These are phyloP conservation scores for Lasaia peninsularis DNA, from an alignment of 1,140 invertebrate genomes.

Conservation along the genomic window DNA sequence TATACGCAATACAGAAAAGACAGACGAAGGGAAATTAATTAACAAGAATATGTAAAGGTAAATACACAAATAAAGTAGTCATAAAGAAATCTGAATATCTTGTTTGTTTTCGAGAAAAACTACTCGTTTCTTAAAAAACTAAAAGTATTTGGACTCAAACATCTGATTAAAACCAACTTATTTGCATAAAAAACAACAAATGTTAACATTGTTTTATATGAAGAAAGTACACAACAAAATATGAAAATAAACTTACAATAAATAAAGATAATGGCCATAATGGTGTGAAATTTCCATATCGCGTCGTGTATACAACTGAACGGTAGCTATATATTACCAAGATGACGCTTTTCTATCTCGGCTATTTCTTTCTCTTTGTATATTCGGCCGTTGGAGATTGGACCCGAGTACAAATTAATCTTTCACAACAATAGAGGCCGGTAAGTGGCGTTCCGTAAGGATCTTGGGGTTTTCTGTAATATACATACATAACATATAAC, in stretches of 20 bases:
- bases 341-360: constrained; percentile 29
- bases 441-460: constrained; percentile 34
- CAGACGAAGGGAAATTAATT: too few species aligned
- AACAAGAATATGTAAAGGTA: too few species aligned
- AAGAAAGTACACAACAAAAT: background rate
- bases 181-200: too few species aligned
- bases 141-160: too few species aligned
- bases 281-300: constrained; percentile 12
- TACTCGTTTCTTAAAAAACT: too few species aligned
- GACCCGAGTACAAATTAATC: constrained; percentile 44
- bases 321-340: constrained; percentile 32
- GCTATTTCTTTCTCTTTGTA: constrained; percentile 36
- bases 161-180: too few species aligned
- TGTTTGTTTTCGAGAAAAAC: too few species aligned
- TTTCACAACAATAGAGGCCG: constrained; percentile 33
- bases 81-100: too few species aligned
- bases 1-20: too few species aligned
- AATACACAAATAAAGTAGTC: too few species aligned
- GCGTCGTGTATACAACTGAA: background rate
- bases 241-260: constrained; percentile 7
- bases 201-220: too few species aligned
- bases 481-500: too few species aligned
- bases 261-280: background rate
- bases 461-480: background rate
- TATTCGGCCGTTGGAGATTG: constrained; percentile 22